Evolutionary conservation across 2,888 invertebrate species (phyloP).

Genomic region (Aporophyla nigra): DNA sequence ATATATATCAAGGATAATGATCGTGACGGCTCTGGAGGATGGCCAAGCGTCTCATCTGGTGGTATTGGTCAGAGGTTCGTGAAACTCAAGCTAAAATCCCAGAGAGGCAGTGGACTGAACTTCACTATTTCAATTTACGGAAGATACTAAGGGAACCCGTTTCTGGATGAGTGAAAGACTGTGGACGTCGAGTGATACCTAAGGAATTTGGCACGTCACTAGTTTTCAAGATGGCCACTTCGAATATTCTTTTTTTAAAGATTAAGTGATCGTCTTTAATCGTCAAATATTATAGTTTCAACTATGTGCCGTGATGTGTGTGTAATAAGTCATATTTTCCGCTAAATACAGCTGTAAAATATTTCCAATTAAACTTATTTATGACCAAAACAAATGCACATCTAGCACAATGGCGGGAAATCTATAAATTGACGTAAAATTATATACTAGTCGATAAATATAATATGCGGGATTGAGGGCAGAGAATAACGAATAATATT

Average conservation of each 20-base stretch:
- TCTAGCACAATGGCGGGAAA: conserved; percentile 12
- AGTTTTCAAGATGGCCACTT: conserved; percentile 23
- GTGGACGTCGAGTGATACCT: conserved; percentile 24
- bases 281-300: background rate
- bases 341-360: conserved; percentile 15
- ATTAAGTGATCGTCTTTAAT: conserved; percentile 25
- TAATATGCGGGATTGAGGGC: conserved; percentile 36
- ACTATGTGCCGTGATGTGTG: background rate
- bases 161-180: background rate
- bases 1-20: conserved; percentile 83
- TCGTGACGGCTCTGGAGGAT: conserved; percentile 82
- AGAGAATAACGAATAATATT: conserved; percentile 16
- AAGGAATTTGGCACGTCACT: background rate
- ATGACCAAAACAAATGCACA: conserved; percentile 7
- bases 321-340: background rate
- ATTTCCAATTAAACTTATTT: background rate
- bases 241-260: conserved; percentile 45
- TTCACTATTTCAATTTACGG: conserved; percentile 87
- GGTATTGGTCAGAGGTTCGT: conserved; percentile 86
- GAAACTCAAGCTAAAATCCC: conserved; percentile 86
- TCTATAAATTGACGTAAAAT: conserved; percentile 9
- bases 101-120: conserved; percentile 82
- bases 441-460: conserved; percentile 42
- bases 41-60: conserved; percentile 81
- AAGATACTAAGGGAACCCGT: conserved; percentile 71